Conservation (phyloP, 2,888 invertebrate genomes). For the Oscheius sp. region DNA sequence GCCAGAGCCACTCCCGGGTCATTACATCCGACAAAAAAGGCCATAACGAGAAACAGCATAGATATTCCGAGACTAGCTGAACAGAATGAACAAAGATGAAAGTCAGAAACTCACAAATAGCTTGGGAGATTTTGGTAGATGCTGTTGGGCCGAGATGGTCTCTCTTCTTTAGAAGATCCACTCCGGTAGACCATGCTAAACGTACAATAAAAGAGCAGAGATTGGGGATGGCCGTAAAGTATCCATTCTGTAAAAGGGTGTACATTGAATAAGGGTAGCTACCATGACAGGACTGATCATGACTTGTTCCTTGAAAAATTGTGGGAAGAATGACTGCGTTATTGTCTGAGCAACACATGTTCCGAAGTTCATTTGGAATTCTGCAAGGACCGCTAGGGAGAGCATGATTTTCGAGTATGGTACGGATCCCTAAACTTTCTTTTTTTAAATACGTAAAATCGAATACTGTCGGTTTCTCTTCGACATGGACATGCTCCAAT, state of each 20-base stretch:
- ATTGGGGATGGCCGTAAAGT: conserved; percentile 32
- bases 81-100: background rate
- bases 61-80: conserved; percentile 18
- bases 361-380: conserved; percentile 17
- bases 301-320: conserved; percentile 30
- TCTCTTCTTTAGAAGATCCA: conserved; percentile 23
- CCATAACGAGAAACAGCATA: conserved; percentile 6
- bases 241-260: conserved; percentile 14
- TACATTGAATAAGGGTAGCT: background rate
- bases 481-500: conserved; percentile 32
- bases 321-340: conserved; percentile 23
- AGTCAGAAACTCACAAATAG: conserved; percentile 2
- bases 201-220: conserved; percentile 20
- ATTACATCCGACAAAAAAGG: conserved; percentile 21
- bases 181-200: conserved; percentile 10
- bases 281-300: conserved; percentile 26
- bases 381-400: conserved; percentile 14
- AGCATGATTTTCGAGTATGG: conserved; percentile 11
- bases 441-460: background rate
- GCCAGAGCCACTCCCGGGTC: conserved; percentile 13
- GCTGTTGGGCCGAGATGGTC: background rate
- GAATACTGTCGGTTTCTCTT: conserved; percentile 3
- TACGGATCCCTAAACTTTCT: conserved; percentile 1
- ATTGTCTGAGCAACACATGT: conserved; percentile 19
- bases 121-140: conserved; percentile 26